Evolutionary conservation across 2,888 invertebrate genomes (phyloP).

Genomic region (Nomada fucata): DNA sequence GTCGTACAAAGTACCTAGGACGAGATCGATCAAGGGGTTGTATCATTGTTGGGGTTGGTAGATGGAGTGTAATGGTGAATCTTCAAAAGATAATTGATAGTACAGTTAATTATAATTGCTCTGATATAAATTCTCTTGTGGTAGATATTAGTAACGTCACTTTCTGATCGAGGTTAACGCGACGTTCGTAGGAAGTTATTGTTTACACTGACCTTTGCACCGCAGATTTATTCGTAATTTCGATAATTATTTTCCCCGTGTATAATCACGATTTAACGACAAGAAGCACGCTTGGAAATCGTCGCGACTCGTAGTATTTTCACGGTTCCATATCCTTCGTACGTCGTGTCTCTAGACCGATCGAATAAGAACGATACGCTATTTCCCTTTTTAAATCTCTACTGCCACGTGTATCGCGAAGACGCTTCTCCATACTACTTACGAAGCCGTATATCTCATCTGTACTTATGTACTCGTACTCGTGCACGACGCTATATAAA

Average conservation of each 20-base stretch:
- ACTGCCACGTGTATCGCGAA: neutral
- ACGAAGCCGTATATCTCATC: neutral
- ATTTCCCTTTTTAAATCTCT: neutral
- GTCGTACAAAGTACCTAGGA: neutral
- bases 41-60: neutral
- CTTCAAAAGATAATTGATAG: too few species aligned
- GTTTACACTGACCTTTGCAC: too few species aligned
- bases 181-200: too few species aligned
- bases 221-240: too few species aligned
- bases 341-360: neutral
- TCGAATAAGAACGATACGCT: neutral
- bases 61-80: neutral
- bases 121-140: too few species aligned
- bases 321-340: neutral
- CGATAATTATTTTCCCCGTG: too few species aligned
- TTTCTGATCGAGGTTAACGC: too few species aligned
- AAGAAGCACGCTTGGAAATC: neutral
- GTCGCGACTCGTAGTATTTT: slow-evolving; percentile 10
- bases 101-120: too few species aligned
- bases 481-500: too few species aligned
- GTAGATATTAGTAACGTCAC: too few species aligned
- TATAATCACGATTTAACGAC: neutral
- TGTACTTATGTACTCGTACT: too few species aligned
- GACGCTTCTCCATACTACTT: neutral
- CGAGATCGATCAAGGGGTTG: neutral